A percentile compares a stretch with the other conserved stretches of the same genome.
These are phyloP conservation scores for Dermatemys mawii DNA, from an alignment of 2,113 vertebrate genomes.

Conservation along the genomic window DNA sequence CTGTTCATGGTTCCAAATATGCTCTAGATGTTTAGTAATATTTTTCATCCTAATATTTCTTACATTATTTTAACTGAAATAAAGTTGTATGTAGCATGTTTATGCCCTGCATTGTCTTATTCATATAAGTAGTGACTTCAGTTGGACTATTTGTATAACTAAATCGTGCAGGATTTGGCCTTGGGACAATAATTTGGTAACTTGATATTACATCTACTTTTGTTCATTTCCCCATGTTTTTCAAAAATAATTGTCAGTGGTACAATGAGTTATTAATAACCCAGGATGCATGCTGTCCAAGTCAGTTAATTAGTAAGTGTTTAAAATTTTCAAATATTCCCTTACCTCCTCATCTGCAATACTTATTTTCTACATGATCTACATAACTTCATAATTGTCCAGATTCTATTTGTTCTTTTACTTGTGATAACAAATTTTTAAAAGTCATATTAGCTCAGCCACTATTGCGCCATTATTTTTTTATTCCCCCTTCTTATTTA, in stretches of 20 bases:
- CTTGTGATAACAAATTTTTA: not conserved
- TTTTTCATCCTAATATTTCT: not conserved
- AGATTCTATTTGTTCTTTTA: not conserved
- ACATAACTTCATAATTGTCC: not conserved
- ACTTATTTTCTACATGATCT: not conserved
- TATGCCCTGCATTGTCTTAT: not conserved
- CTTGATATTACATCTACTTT: not conserved
- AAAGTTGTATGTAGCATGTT: not conserved
- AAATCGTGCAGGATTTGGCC: not conserved
- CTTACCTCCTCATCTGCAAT: not conserved
- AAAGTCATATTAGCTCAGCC: not conserved
- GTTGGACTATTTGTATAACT: not conserved
- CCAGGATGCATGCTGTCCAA: not conserved
- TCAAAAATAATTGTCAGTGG: not conserved
- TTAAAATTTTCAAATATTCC: not conserved
- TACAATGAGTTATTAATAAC: not conserved
- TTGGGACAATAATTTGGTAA: fast-evolving
- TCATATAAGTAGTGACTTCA: not conserved
- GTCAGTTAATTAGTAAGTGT: not conserved
- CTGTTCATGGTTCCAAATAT: not conserved
- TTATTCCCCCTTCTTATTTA: constrained; percentile 3
- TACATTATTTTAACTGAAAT: not conserved
- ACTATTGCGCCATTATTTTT: not conserved
- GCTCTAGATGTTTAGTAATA: not conserved
- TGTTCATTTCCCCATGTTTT: not conserved